Evolutionary conservation across 2,797 vertebrate genomes (phyloP).

Genomic region (Acanthopagrus latus): DNA sequence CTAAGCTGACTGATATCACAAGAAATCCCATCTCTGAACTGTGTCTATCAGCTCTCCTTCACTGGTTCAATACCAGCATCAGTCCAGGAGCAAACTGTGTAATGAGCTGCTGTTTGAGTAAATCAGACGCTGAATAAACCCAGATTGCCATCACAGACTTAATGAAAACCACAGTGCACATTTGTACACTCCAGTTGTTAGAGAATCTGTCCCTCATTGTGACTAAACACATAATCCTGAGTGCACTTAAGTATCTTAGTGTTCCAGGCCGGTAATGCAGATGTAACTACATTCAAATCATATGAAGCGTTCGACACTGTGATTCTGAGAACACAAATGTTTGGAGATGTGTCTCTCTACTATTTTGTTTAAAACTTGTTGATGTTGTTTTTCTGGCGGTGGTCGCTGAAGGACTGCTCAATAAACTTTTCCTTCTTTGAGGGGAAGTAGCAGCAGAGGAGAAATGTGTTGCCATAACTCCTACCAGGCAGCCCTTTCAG

Average conservation of each 20-base stretch:
- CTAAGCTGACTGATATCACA: background rate
- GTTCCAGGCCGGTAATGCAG: background rate
- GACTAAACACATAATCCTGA: background rate
- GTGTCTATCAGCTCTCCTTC: background rate
- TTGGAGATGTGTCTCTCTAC: background rate
- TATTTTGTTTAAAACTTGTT: constrained; percentile 1
- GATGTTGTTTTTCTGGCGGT: background rate
- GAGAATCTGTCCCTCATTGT: background rate
- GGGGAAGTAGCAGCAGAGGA: constrained; percentile 28
- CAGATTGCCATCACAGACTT: background rate
- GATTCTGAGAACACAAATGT: background rate
- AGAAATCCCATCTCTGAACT: background rate
- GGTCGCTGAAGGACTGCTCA: constrained; percentile 8
- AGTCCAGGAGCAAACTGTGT: background rate
- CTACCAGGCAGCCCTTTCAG: constrained; percentile 37
- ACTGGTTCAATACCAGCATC: background rate
- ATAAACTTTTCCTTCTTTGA: constrained; percentile 24
- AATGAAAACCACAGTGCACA: background rate
- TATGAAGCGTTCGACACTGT: background rate
- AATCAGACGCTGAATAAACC: background rate
- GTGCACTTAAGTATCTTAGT: background rate
- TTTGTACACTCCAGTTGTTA: background rate
- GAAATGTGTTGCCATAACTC: constrained; percentile 36
- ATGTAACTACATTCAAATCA: background rate
- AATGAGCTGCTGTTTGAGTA: background rate